Base-by-base conservation (phyloP, 2,113 vertebrate species). In the Nerophis ophidion region DNA sequence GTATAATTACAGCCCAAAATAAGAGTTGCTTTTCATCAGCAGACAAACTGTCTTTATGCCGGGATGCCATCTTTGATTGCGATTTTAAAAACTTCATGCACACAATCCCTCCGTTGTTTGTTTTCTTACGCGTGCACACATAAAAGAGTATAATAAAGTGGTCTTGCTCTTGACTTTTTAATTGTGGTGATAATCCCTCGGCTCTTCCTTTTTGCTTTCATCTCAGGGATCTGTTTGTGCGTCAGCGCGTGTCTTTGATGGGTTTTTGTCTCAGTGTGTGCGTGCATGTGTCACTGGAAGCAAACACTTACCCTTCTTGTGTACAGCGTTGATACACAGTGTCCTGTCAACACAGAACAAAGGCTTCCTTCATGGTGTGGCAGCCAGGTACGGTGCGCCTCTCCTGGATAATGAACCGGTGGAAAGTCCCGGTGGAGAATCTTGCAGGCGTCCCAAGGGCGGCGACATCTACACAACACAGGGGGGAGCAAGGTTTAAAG, bases 351-450 rank as follows among this genome's bases (percentile, higher is more conserved):
- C 52, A 6, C 56, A 70, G 72, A 83, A 85, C 82, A 86, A 81
- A 78, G 79, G 71, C 68, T 73, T 74, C 79, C 77, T 85, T 83
- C 74, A 83, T 26, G 42, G 53, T 57, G 64, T 13, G 38, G 40
- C 66, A n/a, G 71, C 78, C 76, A 86, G 79, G 79, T 86, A 76
- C 71, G 79, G 79, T 86, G 75, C 71, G 76, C 65, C 52, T 56
- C 68, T 66, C 67, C 68, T 76, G 74, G 75, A 74, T 68, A 67
- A 79, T 79, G 69, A 84, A 75, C 35, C n/a, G 49, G 57, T 61
- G 72, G 69, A 71, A 84, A 80, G 65, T 83, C 82, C 76, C 80
- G 11, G 17, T 6, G 52, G 81, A 79, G 70, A 54, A 14, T 75
- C 52, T 33, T 45, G 55, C 48, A 70, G 16, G 63, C 63, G 10